These are phyloP conservation scores for Gryon sp. DNA, from an alignment of 1,140 invertebrate species.

Conservation along the genomic window DNA sequence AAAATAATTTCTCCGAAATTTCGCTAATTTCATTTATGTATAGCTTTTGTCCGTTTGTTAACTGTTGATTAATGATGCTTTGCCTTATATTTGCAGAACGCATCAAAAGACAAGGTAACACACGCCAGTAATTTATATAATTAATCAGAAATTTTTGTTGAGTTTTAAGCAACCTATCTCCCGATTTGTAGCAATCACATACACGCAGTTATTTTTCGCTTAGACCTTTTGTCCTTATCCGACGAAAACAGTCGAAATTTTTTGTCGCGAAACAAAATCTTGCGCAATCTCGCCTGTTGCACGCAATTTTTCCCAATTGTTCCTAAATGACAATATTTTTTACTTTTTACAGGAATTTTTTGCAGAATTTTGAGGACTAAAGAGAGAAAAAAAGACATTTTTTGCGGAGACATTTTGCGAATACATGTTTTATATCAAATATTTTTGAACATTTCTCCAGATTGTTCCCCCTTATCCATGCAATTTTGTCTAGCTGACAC, in stretches of 20 bases:
- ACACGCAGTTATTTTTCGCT: too few relatives aligned
- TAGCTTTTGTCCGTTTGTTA: conserved; percentile 28
- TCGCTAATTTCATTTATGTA: background rate
- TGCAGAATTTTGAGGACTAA: background rate
- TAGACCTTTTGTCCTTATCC: too few relatives aligned
- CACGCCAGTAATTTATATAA: conserved; percentile 57
- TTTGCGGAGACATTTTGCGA: background rate
- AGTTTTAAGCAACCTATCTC: too few relatives aligned
- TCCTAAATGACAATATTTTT: background rate
- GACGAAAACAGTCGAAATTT: background rate
- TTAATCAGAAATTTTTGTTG: too few relatives aligned
- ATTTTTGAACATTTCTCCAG: conserved; percentile 28
- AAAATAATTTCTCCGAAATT: too few relatives aligned
- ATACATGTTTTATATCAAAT: background rate
- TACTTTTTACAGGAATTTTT: conserved; percentile 21
- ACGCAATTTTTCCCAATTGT: background rate
- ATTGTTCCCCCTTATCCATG: background rate
- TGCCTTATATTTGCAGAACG: conserved; percentile 78
- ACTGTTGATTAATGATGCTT: conserved; percentile 73
- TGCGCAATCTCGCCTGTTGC: background rate
- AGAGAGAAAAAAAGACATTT: too few relatives aligned
- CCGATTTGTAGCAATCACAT: background rate
- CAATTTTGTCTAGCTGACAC: conserved; percentile 45
- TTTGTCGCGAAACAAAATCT: background rate
- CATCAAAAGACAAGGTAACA: conserved; percentile 78